Evolutionary conservation across 1,140 invertebrate genomes (phyloP).

Genomic region (Drosophila nigromelanica): DNA sequence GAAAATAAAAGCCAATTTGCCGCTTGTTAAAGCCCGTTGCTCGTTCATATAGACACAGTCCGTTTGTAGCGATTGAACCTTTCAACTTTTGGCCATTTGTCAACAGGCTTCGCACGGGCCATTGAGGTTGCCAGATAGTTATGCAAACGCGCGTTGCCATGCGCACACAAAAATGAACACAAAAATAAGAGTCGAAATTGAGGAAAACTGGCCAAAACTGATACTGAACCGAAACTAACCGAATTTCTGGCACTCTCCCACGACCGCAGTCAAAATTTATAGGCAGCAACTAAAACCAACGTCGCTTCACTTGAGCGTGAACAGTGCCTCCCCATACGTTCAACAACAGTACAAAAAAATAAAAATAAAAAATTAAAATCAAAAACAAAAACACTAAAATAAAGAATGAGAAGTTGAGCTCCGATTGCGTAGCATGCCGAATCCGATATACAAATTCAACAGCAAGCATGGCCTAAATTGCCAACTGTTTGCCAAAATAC

Average conservation of each 20-base stretch:
- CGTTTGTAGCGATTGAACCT: conserved; percentile 8
- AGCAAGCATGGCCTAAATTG: conserved; percentile 56
- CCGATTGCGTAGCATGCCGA: conserved; percentile 7
- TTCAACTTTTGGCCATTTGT: conserved; percentile 69
- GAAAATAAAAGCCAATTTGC: conserved; percentile 5
- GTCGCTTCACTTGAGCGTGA: conserved; percentile 78
- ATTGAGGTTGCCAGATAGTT: not conserved
- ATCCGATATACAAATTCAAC: conserved; percentile 71
- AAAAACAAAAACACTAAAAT: not conserved
- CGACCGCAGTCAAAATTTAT: conserved; percentile 67
- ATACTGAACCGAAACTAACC: conserved; percentile 22
- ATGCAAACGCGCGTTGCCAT: conserved; percentile 60
- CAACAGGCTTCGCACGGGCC: conserved; percentile 40
- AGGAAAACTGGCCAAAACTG: conserved; percentile 1
- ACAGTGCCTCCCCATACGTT: conserved; percentile 65
- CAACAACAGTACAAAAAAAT: conserved; percentile 20
- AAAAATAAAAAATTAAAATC: not conserved
- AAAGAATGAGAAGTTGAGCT: conserved; percentile 25
- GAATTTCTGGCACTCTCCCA: conserved; percentile 37
- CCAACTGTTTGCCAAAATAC: conserved; percentile 21
- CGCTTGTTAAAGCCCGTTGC: conserved; percentile 10
- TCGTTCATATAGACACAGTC: conserved; percentile 12
- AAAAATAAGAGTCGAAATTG: not conserved
- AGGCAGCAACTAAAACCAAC: conserved; percentile 72
- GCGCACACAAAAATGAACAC: conserved; percentile 6